These are phyloP conservation scores for Geococcyx californianus DNA, from an alignment of 2,113 vertebrate species.

Conservation along the genomic window DNA sequence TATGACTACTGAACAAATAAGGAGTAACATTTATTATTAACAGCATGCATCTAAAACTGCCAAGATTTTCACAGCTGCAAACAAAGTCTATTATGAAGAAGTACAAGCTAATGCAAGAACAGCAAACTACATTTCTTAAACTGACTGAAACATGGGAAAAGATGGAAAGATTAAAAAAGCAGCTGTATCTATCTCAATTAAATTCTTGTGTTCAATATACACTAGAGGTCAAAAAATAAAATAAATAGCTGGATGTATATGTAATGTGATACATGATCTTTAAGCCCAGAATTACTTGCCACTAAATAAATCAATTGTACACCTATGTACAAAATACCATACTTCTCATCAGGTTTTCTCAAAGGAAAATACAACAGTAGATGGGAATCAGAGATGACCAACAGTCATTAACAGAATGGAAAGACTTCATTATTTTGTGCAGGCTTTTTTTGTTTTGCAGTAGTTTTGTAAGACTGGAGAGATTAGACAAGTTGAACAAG, in stretches of 20 bases:
- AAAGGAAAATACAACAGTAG: neutral
- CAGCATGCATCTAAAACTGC: neutral
- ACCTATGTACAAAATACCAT: neutral
- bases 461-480: neutral
- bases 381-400: neutral
- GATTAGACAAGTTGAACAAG: fast-evolving
- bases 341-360: neutral
- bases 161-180: neutral
- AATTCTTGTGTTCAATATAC: neutral
- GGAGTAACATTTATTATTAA: neutral
- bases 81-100: neutral
- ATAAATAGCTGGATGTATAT: neutral
- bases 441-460: neutral
- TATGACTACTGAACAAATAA: neutral
- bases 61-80: neutral
- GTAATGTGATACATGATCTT: neutral
- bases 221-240: neutral
- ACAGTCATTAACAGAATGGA: neutral
- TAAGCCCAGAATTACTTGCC: neutral
- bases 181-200: neutral
- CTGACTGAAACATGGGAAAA: neutral
- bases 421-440: neutral
- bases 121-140: neutral
- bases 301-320: neutral
- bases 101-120: neutral